Conservation (phyloP, 2,888 invertebrate genomes). For the Hipparchia sbordonii region DNA sequence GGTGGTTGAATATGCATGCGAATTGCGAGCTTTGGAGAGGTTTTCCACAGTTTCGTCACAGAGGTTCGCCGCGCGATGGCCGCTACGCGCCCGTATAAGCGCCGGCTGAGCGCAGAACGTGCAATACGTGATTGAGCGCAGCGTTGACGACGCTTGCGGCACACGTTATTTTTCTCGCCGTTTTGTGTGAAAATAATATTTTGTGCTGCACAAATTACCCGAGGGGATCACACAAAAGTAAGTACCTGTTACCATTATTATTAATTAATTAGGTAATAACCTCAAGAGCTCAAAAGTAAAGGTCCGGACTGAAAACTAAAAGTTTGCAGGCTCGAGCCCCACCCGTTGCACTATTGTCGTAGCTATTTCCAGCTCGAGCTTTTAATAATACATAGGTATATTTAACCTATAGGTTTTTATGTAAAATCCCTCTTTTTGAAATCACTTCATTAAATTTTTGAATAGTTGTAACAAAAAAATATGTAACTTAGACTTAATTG, state of each 20-base stretch:
- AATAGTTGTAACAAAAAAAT: too few relatives aligned
- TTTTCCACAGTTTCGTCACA: constrained; percentile 37
- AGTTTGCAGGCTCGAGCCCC: too few relatives aligned
- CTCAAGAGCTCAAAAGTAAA: too few relatives aligned
- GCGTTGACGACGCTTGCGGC: constrained; percentile 52
- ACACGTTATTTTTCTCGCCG: constrained; percentile 54
- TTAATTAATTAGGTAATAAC: neutral
- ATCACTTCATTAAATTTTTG: too few relatives aligned
- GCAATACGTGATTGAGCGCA: constrained; percentile 64
- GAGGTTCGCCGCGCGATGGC: neutral
- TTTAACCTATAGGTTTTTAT: too few relatives aligned
- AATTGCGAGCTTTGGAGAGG: constrained; percentile 30
- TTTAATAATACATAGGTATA: too few relatives aligned
- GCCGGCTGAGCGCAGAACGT: constrained; percentile 30
- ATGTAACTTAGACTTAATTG: too few relatives aligned
- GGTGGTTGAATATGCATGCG: constrained; percentile 17
- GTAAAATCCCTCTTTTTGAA: too few relatives aligned
- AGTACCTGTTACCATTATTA: constrained; percentile 41
- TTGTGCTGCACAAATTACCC: constrained; percentile 36
- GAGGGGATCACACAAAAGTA: constrained; percentile 52
- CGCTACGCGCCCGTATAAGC: constrained; percentile 20
- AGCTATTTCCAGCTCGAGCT: too few relatives aligned
- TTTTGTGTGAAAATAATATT: constrained; percentile 48
- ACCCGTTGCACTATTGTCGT: too few relatives aligned
- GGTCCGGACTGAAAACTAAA: too few relatives aligned